Evolutionary conservation across 1,140 invertebrate species (phyloP).

Genomic region (Sminthurides bifidus): DNA sequence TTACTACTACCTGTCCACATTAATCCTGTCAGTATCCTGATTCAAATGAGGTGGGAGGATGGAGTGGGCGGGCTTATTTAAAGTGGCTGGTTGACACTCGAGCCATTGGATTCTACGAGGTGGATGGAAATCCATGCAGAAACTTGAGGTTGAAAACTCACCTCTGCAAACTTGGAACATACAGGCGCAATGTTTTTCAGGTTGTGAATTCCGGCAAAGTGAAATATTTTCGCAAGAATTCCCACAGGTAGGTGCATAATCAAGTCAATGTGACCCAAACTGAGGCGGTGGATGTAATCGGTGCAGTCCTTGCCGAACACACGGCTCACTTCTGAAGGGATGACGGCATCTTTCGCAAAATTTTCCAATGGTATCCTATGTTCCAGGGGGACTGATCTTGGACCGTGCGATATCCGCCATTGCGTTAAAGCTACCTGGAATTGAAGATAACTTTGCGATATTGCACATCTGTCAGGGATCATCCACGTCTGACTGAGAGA

Average conservation of each 20-base stretch:
- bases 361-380: background rate
- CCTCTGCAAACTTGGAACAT: background rate
- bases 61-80: too few relatives aligned
- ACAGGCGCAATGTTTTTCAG: slow-evolving; percentile 6
- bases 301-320: slow-evolving; percentile 6
- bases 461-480: too few relatives aligned
- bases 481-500: too few relatives aligned
- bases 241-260: background rate
- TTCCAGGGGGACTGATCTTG: background rate
- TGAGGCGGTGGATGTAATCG: background rate
- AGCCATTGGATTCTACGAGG: too few relatives aligned
- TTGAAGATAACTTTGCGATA: too few relatives aligned
- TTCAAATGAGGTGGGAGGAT: too few relatives aligned
- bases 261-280: background rate
- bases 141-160: background rate
- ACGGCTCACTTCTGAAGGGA: slow-evolving; percentile 2
- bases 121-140: background rate
- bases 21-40: too few relatives aligned
- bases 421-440: slow-evolving; percentile 4
- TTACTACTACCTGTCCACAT: too few relatives aligned
- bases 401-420: slow-evolving; percentile 1
- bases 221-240: slow-evolving; percentile 1
- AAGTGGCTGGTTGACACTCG: too few relatives aligned
- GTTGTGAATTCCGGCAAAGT: background rate
- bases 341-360: background rate